phyloP scores from a whole-genome alignment of 2,797 vertebrate species.

The Centropyge bicolor region DNA sequence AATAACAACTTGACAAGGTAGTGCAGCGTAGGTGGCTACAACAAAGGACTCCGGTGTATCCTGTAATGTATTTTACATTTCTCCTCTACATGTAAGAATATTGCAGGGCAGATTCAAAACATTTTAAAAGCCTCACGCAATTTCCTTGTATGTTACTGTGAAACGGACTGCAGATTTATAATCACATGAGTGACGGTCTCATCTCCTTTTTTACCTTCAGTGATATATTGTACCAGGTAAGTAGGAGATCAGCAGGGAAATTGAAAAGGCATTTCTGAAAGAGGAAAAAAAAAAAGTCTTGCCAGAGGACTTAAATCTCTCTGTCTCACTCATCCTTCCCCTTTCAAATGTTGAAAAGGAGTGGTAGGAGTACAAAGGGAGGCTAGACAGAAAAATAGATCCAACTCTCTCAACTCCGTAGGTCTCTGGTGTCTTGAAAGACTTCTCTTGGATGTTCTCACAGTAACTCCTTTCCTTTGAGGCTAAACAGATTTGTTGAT shows the following conservation, averaged over 20 bases:
- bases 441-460: constrained; percentile 57
- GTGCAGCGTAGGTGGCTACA: constrained; percentile 32
- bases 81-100: not conserved
- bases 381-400: constrained; percentile 52
- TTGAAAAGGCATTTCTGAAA: constrained; percentile 48
- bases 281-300: constrained; percentile 6
- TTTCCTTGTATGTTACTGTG: not conserved
- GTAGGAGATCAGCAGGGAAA: constrained; percentile 39
- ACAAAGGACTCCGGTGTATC: constrained; percentile 14
- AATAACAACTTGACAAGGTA: constrained; percentile 45
- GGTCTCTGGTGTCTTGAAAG: constrained; percentile 69
- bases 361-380: constrained; percentile 55
- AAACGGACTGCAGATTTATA: constrained; percentile 11
- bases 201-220: constrained; percentile 10
- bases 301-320: constrained; percentile 47
- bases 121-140: constrained; percentile 1
- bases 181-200: not conserved
- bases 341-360: constrained; percentile 55
- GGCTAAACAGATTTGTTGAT: constrained; percentile 73
- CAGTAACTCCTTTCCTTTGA: constrained; percentile 56
- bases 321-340: constrained; percentile 34
- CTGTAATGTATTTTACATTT: constrained; percentile 23
- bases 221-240: constrained; percentile 24
- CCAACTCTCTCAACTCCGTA: constrained; percentile 38
- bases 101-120: constrained; percentile 4